Evolutionary conservation across 2,797 vertebrate species (phyloP).

Genomic region (Sebastes jordani): DNA sequence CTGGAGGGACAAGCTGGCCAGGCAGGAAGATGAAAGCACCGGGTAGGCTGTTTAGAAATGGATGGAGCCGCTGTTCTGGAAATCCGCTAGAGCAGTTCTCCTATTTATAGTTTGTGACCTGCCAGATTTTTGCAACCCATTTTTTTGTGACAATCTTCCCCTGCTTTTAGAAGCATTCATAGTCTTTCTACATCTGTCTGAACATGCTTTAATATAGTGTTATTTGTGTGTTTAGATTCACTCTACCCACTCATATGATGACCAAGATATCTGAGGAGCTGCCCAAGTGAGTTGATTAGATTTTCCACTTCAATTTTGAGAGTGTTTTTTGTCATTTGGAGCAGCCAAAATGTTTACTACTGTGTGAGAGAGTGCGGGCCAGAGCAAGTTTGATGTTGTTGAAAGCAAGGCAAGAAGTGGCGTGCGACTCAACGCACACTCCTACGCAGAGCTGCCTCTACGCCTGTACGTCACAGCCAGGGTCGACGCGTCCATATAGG

Average conservation of each 20-base stretch:
- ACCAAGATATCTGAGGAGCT: constrained; percentile 93
- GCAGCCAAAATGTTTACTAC: no score
- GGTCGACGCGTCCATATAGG: no score
- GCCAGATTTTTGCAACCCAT: constrained; percentile 12
- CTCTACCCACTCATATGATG: constrained; percentile 97
- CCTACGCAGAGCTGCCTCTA: no score
- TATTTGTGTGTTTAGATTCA: constrained; percentile 80
- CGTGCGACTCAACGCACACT: no score
- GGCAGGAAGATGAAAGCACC: constrained; percentile 94
- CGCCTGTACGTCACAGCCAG: no score
- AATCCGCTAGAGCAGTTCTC: constrained; percentile 31
- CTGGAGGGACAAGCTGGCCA: constrained; percentile 94
- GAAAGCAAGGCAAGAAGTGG: no score
- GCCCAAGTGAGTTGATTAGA: constrained; percentile 88
- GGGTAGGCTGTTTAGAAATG: constrained; percentile 82
- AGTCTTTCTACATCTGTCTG: neutral
- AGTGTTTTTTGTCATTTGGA: no score
- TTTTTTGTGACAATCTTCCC: neutral
- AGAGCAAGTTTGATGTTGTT: no score
- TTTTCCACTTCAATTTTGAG: neutral
- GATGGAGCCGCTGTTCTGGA: constrained; percentile 37
- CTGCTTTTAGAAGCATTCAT: neutral
- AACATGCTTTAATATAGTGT: neutral
- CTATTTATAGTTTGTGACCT: constrained; percentile 24
- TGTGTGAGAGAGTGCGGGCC: no score